Conservation (phyloP, 1,140 invertebrate species). For the Pemphigus obesinymphae region DNA sequence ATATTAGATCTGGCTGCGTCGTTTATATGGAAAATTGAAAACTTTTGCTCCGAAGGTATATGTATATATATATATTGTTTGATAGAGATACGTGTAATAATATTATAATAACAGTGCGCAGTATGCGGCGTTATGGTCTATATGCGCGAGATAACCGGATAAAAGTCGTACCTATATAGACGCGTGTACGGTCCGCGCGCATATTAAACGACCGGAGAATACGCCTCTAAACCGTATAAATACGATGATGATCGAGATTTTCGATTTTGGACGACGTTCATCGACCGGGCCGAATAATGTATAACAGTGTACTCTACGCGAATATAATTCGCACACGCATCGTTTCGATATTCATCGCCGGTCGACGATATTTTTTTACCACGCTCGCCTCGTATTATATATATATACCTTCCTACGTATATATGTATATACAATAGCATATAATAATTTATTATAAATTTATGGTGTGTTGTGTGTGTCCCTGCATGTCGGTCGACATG, state of each 20-base stretch:
- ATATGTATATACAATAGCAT: too few relatives aligned
- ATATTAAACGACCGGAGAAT: not conserved
- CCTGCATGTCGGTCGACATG: not conserved
- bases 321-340: not conserved
- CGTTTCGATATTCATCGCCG: not conserved
- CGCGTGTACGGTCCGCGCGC: not conserved
- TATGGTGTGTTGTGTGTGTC: not conserved
- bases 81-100: not conserved
- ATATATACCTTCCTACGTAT: not conserved
- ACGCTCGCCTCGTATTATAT: not conserved
- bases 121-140: not conserved
- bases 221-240: too few relatives aligned
- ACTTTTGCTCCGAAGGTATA: not conserved
- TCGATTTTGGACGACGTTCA: too few relatives aligned
- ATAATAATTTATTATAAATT: not conserved
- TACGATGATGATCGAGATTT: too few relatives aligned
- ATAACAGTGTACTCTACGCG: too few relatives aligned
- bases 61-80: not conserved
- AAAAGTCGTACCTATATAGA: not conserved
- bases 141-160: not conserved
- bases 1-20: too few relatives aligned
- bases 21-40: slow-evolving; percentile 3
- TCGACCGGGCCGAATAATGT: too few relatives aligned
- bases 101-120: not conserved
- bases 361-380: not conserved